A percentile compares a stretch with the other conserved stretches of the same genome.
Conservation (phyloP, 2,888 invertebrate species). For the Ephialtes manifestator region DNA sequence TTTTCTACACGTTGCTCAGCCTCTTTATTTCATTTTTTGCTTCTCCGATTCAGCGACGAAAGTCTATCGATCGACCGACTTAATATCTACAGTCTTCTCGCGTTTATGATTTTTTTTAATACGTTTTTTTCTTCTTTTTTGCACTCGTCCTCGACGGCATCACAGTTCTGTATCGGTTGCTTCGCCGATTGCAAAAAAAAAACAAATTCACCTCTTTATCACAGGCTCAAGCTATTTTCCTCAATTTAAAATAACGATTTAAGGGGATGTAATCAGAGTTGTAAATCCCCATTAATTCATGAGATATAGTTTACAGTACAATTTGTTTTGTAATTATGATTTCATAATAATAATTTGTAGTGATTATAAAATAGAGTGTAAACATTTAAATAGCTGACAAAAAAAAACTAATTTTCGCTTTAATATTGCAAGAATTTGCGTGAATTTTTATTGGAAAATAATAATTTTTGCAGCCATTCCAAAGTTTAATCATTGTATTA, state of each 20-base stretch:
- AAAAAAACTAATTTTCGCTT: too few species aligned
- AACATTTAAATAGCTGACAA: too few species aligned
- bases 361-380: too few species aligned
- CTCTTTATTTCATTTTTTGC: not conserved
- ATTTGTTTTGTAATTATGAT: too few species aligned
- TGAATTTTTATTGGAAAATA: too few species aligned
- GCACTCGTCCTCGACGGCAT: conserved; percentile 45
- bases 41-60: conserved; percentile 22
- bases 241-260: conserved; percentile 17
- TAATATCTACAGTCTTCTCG: conserved; percentile 29
- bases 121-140: not conserved
- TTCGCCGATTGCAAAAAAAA: conserved; percentile 33
- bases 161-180: conserved; percentile 43
- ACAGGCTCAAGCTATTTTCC: conserved; percentile 47
- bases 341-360: too few species aligned
- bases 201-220: conserved; percentile 53
- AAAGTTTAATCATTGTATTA: too few species aligned
- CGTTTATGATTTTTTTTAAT: conserved; percentile 31
- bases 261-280: too few species aligned
- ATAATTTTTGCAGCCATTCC: too few species aligned
- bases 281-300: too few species aligned
- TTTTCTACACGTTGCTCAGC: not conserved
- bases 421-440: too few species aligned
- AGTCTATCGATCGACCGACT: conserved; percentile 21
- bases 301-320: too few species aligned